phyloP scores from a whole-genome alignment of 2,797 vertebrate genomes.

The Premnoplex brunnescens region DNA sequence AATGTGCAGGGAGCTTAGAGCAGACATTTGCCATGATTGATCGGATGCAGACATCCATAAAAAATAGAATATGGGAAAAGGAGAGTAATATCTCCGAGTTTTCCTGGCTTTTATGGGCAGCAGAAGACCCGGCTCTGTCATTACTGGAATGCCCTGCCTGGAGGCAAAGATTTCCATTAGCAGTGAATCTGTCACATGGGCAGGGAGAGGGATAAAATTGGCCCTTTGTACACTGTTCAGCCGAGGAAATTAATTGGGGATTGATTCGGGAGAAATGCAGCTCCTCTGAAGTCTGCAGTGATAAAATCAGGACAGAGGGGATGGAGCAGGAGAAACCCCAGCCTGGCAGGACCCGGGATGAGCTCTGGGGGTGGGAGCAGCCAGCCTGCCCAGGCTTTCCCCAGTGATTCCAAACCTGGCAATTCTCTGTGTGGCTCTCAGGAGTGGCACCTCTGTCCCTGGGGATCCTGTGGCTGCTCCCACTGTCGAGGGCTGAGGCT shows the following conservation, averaged over 20 bases:
- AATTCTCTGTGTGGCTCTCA: background rate
- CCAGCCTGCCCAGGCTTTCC: background rate
- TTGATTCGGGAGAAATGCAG: conserved; percentile 11
- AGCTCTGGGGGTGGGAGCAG: background rate
- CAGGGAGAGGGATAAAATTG: background rate
- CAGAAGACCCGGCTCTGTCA: background rate
- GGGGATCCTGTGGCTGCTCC: background rate
- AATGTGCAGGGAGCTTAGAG: background rate
- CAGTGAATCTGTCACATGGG: background rate
- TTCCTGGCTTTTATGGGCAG: conserved; percentile 11
- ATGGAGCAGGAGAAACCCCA: background rate
- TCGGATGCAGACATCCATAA: background rate
- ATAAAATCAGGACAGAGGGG: background rate
- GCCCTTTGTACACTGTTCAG: background rate
- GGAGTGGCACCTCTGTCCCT: background rate
- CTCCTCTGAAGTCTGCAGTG: background rate
- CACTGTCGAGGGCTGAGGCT: background rate
- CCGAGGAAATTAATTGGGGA: conserved; percentile 40
- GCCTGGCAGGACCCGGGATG: background rate
- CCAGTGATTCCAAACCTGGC: background rate
- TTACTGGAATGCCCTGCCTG: background rate
- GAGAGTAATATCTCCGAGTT: background rate
- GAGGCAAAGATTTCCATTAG: background rate
- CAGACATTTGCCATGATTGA: background rate
- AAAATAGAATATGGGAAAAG: background rate